A percentile compares a stretch with the other conserved stretches of the same genome.
Conservation (phyloP, 2,888 invertebrate species). For the Folsomia manolachei region DNA sequence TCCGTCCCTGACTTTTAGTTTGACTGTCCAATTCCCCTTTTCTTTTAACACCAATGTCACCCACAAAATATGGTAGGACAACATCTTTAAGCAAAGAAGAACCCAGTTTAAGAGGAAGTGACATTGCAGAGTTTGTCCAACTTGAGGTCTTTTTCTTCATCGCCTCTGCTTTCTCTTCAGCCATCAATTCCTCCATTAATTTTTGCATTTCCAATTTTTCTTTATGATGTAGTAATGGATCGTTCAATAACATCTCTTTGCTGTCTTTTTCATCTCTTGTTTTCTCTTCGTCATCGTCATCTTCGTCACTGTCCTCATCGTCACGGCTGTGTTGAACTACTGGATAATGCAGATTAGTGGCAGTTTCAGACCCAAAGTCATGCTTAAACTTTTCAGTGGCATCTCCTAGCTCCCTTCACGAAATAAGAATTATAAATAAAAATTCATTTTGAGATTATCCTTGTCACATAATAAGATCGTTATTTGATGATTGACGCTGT, state of each 20-base stretch:
- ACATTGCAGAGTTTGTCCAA: conserved; percentile 9
- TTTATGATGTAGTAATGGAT: conserved; percentile 15
- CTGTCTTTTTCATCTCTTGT: background rate
- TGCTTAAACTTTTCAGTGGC: background rate
- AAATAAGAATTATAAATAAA: background rate
- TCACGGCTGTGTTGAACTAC: too few species aligned
- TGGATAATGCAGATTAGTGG: too few species aligned
- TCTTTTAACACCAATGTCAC: background rate
- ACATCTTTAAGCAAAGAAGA: background rate
- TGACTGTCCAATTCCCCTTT: background rate
- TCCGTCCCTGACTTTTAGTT: background rate
- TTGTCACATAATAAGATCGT: background rate
- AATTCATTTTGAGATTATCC: too few species aligned
- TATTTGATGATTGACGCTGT: background rate
- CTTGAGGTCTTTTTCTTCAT: background rate
- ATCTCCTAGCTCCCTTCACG: background rate
- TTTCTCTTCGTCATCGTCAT: conserved; percentile 4
- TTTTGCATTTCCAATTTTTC: conserved; percentile 17
- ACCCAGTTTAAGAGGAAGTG: conserved; percentile 12
- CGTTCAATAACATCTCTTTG: background rate
- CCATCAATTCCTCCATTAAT: conserved; percentile 12
- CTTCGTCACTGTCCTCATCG: background rate
- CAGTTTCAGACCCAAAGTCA: background rate
- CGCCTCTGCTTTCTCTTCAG: background rate
- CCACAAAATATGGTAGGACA: background rate